Conservation (phyloP, 2,888 invertebrate species). For the Oxyscelio sp. region DNA sequence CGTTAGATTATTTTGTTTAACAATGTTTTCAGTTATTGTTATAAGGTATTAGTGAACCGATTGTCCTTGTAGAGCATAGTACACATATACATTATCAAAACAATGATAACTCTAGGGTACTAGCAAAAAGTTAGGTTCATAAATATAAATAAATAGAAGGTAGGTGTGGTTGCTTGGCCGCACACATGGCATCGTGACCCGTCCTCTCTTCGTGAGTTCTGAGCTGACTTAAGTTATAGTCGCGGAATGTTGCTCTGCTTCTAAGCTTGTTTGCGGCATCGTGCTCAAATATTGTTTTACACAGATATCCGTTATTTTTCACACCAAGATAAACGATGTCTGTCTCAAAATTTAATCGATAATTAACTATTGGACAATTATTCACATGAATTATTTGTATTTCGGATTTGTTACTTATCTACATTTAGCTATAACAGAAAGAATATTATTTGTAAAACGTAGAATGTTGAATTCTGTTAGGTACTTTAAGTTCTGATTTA, state of each 20-base stretch:
- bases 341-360: too few species aligned
- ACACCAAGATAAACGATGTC: not conserved
- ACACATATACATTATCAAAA: constrained; percentile 40
- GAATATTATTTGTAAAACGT: too few species aligned
- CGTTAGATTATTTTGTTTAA: not conserved
- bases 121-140: constrained; percentile 78
- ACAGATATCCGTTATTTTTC: constrained; percentile 1
- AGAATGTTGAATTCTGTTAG: too few species aligned
- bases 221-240: constrained; percentile 81
- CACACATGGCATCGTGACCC: constrained; percentile 86
- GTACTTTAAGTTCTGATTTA: too few species aligned
- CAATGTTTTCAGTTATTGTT: not conserved
- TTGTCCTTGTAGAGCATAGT: constrained; percentile 75
- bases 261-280: constrained; percentile 71
- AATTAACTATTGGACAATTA: too few species aligned
- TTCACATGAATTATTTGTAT: too few species aligned
- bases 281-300: constrained; percentile 73
- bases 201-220: constrained; percentile 81
- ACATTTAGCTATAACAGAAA: too few species aligned
- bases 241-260: constrained; percentile 79
- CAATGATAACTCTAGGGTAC: constrained; percentile 79
- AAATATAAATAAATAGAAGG: constrained; percentile 83
- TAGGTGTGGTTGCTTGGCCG: constrained; percentile 85
- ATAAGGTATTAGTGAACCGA: constrained; percentile 48
- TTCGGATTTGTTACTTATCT: too few species aligned